These are phyloP conservation scores for Nycticebus coucang DNA, from an alignment of 2,113 vertebrate species.

Conservation along the genomic window DNA sequence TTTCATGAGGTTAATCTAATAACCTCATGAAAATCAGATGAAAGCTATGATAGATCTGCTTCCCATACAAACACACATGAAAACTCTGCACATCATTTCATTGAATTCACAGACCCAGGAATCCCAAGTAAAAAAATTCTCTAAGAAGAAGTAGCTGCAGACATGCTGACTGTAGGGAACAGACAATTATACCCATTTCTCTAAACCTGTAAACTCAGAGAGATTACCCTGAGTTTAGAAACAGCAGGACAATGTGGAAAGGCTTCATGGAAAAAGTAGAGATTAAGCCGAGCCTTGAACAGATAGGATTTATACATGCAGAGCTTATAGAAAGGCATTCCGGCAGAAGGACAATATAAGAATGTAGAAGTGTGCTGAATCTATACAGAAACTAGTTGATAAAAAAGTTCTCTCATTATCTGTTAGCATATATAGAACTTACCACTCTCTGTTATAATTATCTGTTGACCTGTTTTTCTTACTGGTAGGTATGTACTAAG, in stretches of 20 bases:
- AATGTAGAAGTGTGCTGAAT: background rate
- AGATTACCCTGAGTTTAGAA: background rate
- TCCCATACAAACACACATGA: background rate
- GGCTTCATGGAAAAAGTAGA: background rate
- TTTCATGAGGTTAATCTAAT: background rate
- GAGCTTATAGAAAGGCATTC: background rate
- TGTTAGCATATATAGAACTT: background rate
- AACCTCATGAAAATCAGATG: conserved; percentile 36
- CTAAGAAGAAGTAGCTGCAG: background rate
- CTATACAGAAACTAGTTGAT: background rate
- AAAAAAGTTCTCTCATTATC: background rate
- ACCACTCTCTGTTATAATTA: background rate
- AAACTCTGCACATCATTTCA: background rate
- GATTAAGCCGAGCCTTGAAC: background rate
- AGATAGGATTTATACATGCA: background rate
- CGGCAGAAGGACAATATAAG: background rate
- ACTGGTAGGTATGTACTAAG: background rate
- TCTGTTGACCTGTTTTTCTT: conserved; percentile 1
- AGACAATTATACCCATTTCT: background rate
- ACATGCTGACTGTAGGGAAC: background rate
- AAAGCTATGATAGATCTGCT: background rate
- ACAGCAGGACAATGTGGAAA: conserved; percentile 1
- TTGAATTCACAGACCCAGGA: background rate
- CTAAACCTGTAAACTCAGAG: background rate
- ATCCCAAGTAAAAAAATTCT: background rate